Percentiles rank a stretch among this genome's conserved stretches.
These are phyloP conservation scores for Fundulus diaphanus DNA, from an alignment of 2,797 vertebrate species.

Conservation along the genomic window DNA sequence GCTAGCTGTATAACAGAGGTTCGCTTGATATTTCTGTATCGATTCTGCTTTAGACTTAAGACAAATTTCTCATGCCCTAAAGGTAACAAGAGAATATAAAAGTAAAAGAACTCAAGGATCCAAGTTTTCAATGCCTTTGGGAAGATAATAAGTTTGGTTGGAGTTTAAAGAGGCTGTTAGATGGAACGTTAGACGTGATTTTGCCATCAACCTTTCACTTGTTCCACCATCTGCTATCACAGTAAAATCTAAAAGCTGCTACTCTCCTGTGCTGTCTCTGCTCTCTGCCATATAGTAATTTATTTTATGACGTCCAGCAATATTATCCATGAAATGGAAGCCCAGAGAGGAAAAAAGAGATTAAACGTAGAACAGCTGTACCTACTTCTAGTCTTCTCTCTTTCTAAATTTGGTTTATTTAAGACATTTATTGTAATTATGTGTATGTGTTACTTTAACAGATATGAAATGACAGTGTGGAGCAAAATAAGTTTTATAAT, in stretches of 20 bases:
- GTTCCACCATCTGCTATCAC: slow-evolving; percentile 61
- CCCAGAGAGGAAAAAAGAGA: slow-evolving; percentile 40
- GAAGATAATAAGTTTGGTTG: slow-evolving; percentile 64
- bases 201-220: slow-evolving; percentile 72
- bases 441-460: neutral
- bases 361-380: slow-evolving; percentile 35
- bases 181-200: slow-evolving; percentile 61
- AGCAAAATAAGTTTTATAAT: neutral
- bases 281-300: slow-evolving; percentile 53
- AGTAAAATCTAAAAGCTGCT: slow-evolving; percentile 61
- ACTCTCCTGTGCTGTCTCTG: slow-evolving; percentile 38
- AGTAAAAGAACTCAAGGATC: slow-evolving; percentile 61
- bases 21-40: slow-evolving; percentile 71
- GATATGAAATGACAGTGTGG: neutral
- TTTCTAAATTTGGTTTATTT: slow-evolving; percentile 11
- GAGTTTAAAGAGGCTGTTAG: slow-evolving; percentile 66
- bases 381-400: slow-evolving; percentile 38
- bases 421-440: slow-evolving; percentile 5
- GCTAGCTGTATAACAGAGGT: slow-evolving; percentile 67
- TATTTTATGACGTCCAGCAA: slow-evolving; percentile 45
- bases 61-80: slow-evolving; percentile 61
- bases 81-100: slow-evolving; percentile 72
- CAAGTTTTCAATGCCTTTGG: slow-evolving; percentile 63
- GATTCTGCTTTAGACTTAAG: slow-evolving; percentile 65
- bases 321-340: slow-evolving; percentile 59